Evolutionary conservation across 2,797 vertebrate genomes (phyloP).

Genomic region (Bovichtus variegatus): DNA sequence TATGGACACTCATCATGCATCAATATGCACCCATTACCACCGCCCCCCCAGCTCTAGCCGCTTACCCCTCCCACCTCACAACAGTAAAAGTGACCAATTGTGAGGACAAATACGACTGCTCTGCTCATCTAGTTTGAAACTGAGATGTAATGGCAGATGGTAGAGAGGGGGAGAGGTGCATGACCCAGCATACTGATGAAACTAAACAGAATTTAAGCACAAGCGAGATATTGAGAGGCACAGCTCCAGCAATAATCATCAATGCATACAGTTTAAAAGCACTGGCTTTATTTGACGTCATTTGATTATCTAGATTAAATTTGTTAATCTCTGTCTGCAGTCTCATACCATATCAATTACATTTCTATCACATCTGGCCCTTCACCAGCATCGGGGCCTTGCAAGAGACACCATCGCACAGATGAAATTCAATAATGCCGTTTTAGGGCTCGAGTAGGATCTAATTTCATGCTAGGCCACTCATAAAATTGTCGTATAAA

Average conservation of each 20-base stretch:
- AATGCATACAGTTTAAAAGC: constrained; percentile 36
- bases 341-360: constrained; percentile 71
- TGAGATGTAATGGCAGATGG: constrained; percentile 70
- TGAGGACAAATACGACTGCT: constrained; percentile 67
- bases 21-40: constrained; percentile 74
- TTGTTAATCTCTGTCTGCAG: constrained; percentile 76
- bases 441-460: constrained; percentile 77
- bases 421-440: constrained; percentile 80
- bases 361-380: constrained; percentile 77
- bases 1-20: constrained; percentile 72
- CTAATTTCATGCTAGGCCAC: constrained; percentile 85
- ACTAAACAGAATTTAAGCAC: constrained; percentile 19
- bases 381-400: constrained; percentile 45
- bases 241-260: constrained; percentile 23
- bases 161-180: constrained; percentile 52
- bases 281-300: constrained; percentile 54
- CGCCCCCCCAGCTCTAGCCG: background rate
- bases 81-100: constrained; percentile 55
- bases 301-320: constrained; percentile 79
- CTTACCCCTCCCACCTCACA: constrained; percentile 35
- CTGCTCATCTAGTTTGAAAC: constrained; percentile 61
- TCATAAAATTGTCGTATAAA: constrained; percentile 80
- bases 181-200: constrained; percentile 78
- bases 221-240: background rate
- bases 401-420: constrained; percentile 62